Evolutionary conservation across 2,888 invertebrate genomes (phyloP), one percentile per base, ranked within the genome.

Genomic region (Apocheima hispidaria): DNA sequence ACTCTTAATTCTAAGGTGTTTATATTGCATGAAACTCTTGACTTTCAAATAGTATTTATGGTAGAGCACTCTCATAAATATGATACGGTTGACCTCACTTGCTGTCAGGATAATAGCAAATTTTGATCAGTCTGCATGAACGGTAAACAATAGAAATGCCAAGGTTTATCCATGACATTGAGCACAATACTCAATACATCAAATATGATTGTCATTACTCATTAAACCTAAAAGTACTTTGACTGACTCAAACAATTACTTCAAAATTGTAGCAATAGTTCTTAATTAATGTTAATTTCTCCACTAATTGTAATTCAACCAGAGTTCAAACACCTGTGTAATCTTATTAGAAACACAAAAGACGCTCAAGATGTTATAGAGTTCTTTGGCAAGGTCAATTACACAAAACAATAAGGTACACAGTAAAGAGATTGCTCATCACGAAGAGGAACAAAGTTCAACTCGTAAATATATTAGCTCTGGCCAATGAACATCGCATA

Each of bases 401-500:
- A 43, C 6, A 7, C 36, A 50, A 63, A 53, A 60, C 48, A 65
- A 59, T 56, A 62, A 49, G 33, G 28, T 50, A 14, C 14, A 18
- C 23, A 12, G 18, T 23, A 55, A 35, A 33, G 10, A 54, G 36
- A 53, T 61, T 58, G 55, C 38, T 60, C 40, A 50, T 48, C 63
- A 60, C 41, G 38, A 54, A 48, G 58, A 41, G 40, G 66, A 62
- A 56, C 70, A 70, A 70, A 68, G 70, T 68, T 65, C 65, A 68
- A 57, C 43, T 41, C 59, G 61, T 46, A 64, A 55, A 61, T 56
- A 60, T 58, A 60, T 67, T 65, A 67, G 63, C 60, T 65, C 69
- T 72, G 70, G 72, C 70, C 72, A 72, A 73, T 72, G 76, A 75
- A 75, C 72, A 78, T 61, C 68, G 68, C 58, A 71, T 69, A 68